Evolutionary conservation across 2,888 invertebrate species (phyloP), one percentile per base, ranked within the genome.

Genomic region (Orchesellides sinensis): DNA sequence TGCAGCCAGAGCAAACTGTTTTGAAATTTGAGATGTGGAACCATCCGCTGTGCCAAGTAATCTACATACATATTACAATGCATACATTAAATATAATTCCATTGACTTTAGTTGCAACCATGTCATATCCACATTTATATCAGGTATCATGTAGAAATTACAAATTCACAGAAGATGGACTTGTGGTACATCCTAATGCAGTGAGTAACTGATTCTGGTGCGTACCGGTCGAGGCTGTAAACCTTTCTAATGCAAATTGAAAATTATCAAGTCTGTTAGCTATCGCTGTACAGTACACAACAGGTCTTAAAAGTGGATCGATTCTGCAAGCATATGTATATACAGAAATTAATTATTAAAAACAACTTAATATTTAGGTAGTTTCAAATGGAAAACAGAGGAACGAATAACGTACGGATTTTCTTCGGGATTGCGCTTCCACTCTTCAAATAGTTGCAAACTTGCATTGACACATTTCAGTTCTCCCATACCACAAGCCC

Each of bases 201-300:
- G 66, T 19, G 0, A 81, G 61, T 19, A 81, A 23, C 29, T 81
- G 73, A 10, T 45, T 81, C 45, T 74, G 52, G 5, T 65, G 47
- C 0, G 80, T 73, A 14, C 80, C 80, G 0, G 29, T 47, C 0
- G 73, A 45, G 2, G n/a, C 47, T 12, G 12, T 40, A 35, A 83
- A 85, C 65, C 45, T 29, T 10, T 45, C 56, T 6, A 82, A 27
- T 4, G 73, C 84, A 47, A 85, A 85, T 19, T 82, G 65, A 32
- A 82, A 83, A 47, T 85, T 84, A 6, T 25, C 72, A 17, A 2
- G 14, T 14, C 14, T 49, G 14, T 75, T 65, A 6, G 69, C 73
- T 49, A 85, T 65, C 17, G 85, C 85, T 12, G 85, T 63, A 35
- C 85, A 85, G 27, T 85, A 79, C 3, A 84, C 47, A 14, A 82